Evolutionary conservation across 1,140 invertebrate species (phyloP).

Genomic region (Chelonus insularis): DNA sequence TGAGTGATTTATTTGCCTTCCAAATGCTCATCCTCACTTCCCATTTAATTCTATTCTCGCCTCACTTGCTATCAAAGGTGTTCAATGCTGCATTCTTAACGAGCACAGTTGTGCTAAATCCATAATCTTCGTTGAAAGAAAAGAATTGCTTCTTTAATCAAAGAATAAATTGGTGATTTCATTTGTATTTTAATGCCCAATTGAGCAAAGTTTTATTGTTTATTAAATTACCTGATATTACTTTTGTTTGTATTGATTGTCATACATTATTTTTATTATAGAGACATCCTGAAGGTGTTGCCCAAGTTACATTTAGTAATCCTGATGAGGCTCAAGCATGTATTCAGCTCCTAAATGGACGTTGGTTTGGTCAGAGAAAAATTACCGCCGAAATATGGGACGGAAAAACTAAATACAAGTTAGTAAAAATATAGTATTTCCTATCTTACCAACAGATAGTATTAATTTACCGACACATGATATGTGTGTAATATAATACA

Average conservation of each 20-base stretch:
- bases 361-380: conserved; percentile 88
- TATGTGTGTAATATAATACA: too few species aligned
- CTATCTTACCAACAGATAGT: not conserved
- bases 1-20: conserved; percentile 36
- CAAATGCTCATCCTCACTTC: conserved; percentile 1
- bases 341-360: conserved; percentile 83
- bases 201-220: not conserved
- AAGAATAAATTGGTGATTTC: conserved; percentile 14
- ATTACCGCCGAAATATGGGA: conserved; percentile 91
- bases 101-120: conserved; percentile 14
- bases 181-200: not conserved
- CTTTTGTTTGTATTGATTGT: not conserved
- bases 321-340: conserved; percentile 91
- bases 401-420: conserved; percentile 92
- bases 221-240: not conserved
- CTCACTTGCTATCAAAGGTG: conserved; percentile 4
- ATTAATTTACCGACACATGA: not conserved
- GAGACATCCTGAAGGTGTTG: conserved; percentile 88
- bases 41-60: not conserved
- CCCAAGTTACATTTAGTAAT: conserved; percentile 87
- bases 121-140: conserved; percentile 17
- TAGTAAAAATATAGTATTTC: conserved; percentile 39
- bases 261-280: not conserved
- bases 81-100: conserved; percentile 9
- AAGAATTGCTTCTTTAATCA: conserved; percentile 15